phyloP scores from a whole-genome alignment of 2,888 invertebrate genomes.

The Tubiluchus corallicola region DNA sequence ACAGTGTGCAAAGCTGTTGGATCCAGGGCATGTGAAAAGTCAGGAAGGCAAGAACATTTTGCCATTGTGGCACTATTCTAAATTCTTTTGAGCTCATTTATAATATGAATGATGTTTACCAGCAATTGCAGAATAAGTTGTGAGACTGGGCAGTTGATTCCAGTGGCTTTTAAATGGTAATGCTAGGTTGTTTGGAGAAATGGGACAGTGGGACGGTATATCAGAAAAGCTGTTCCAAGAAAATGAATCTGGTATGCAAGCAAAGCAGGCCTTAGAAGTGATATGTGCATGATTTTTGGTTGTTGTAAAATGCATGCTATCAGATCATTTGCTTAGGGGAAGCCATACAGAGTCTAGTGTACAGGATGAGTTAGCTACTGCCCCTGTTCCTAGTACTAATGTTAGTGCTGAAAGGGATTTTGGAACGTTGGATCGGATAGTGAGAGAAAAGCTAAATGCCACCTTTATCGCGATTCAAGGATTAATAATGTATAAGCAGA shows the following conservation, averaged over 20 bases:
- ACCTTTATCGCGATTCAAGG: not conserved
- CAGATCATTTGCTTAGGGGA: not conserved
- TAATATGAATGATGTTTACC: not conserved
- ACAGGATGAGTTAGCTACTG: not conserved
- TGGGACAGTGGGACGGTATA: not conserved
- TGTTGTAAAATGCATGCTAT: not conserved
- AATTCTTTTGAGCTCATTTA: not conserved
- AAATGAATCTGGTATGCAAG: not conserved
- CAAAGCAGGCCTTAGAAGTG: constrained; percentile 1
- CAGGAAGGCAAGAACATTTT: not conserved
- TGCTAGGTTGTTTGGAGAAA: constrained; percentile 1
- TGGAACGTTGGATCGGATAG: not conserved
- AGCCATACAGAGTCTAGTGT: not conserved
- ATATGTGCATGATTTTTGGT: not conserved
- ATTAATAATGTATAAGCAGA: not conserved
- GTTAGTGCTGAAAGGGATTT: constrained; percentile 1
- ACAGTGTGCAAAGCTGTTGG: not conserved
- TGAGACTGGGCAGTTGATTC: not conserved
- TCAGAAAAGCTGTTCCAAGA: not conserved
- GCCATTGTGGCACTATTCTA: too few relatives aligned
- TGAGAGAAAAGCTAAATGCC: constrained; percentile 3
- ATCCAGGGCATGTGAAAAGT: not conserved
- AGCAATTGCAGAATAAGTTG: not conserved
- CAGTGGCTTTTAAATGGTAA: not conserved
- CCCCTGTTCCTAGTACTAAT: not conserved